phyloP scores from a whole-genome alignment of 2,113 vertebrate species.

The Heliornis fulica region DNA sequence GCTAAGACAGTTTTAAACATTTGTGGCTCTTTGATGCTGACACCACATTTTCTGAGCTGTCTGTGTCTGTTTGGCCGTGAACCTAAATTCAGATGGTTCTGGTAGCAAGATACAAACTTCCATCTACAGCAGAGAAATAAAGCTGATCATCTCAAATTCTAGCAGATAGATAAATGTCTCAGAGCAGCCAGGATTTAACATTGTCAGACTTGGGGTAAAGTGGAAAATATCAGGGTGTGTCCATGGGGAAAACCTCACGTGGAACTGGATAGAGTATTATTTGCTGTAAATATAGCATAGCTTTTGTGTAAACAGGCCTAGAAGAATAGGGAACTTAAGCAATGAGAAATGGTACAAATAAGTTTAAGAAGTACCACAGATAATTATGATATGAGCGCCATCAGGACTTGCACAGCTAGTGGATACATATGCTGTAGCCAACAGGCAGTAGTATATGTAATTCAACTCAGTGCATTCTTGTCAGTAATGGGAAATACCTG shows the following conservation, averaged over 20 bases:
- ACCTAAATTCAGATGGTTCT: neutral
- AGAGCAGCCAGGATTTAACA: neutral
- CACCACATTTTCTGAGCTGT: neutral
- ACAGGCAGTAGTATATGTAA: neutral
- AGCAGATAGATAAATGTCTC: neutral
- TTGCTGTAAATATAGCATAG: neutral
- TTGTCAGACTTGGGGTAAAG: neutral
- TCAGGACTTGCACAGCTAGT: neutral
- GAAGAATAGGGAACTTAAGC: neutral
- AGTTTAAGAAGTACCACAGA: neutral
- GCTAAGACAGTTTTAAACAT: too few species aligned
- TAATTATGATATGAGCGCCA: neutral
- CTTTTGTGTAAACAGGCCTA: neutral
- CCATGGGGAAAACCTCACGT: accelerated
- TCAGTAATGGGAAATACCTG: neutral
- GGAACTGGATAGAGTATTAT: neutral
- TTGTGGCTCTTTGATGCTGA: too few species aligned
- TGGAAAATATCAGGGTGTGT: neutral
- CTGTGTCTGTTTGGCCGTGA: neutral
- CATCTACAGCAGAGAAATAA: neutral
- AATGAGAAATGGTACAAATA: neutral
- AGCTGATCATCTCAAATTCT: neutral
- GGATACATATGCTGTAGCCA: neutral
- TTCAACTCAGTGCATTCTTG: neutral
- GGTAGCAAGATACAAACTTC: neutral